Evolutionary conservation across 2,888 invertebrate species (phyloP).

Genomic region (Xestia xanthographa): DNA sequence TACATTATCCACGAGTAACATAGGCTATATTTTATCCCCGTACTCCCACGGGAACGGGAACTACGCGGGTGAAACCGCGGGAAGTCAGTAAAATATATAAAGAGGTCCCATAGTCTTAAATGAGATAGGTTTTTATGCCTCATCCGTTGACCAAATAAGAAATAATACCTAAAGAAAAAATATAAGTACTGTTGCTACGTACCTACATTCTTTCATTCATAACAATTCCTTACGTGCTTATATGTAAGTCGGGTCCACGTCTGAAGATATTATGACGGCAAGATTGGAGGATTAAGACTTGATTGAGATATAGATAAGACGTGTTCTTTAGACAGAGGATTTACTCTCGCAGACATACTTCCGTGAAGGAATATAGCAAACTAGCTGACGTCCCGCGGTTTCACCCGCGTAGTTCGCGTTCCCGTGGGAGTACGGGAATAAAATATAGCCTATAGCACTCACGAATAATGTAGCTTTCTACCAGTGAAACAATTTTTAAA

Average conservation of each 20-base stretch:
- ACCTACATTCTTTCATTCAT: neutral
- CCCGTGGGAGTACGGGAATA: too few species aligned
- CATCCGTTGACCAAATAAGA: neutral
- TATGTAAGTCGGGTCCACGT: slow-evolving; percentile 8
- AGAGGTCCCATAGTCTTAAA: too few species aligned
- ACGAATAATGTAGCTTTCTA: too few species aligned
- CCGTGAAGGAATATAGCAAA: neutral
- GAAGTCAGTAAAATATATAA: too few species aligned
- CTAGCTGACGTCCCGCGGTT: too few species aligned
- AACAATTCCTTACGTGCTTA: slow-evolving; percentile 18
- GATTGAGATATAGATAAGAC: slow-evolving; percentile 28
- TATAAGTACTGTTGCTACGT: neutral
- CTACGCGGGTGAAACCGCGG: too few species aligned
- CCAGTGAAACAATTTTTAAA: too few species aligned
- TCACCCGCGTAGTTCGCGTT: too few species aligned
- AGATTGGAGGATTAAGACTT: slow-evolving; percentile 44
- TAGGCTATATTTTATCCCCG: too few species aligned
- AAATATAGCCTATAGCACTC: too few species aligned
- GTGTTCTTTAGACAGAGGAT: slow-evolving; percentile 13
- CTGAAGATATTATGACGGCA: slow-evolving; percentile 41
- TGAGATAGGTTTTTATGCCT: neutral
- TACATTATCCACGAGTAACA: too few species aligned
- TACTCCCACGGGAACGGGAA: too few species aligned
- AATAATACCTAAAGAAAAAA: neutral
- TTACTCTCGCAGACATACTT: slow-evolving; percentile 7